These are phyloP conservation scores for Teinopalpus imperialis DNA, from an alignment of 2,888 invertebrate species.

Conservation along the genomic window DNA sequence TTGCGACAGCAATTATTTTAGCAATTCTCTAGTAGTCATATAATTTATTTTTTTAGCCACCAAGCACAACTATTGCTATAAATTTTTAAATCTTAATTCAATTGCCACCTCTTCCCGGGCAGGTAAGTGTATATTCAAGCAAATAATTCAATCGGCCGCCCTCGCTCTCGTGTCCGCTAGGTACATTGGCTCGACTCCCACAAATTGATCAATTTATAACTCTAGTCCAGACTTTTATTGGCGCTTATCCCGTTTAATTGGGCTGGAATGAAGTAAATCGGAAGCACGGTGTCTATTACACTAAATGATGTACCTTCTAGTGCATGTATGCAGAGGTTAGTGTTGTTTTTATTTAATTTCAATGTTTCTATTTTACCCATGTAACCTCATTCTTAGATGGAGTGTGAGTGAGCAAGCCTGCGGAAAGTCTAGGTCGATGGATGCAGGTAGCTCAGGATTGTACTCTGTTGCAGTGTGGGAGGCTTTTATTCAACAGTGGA, in stretches of 20 bases:
- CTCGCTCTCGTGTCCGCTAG: conserved; percentile 6
- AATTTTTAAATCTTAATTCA: conserved; percentile 12
- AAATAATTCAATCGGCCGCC: conserved; percentile 23
- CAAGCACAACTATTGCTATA: conserved; percentile 1
- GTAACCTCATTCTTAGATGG: too few relatives aligned
- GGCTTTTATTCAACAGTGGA: too few relatives aligned
- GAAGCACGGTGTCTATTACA: conserved; percentile 44
- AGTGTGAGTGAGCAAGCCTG: too few relatives aligned
- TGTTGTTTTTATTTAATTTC: too few relatives aligned
- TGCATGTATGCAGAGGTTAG: conserved; percentile 27
- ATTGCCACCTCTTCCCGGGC: conserved; percentile 16
- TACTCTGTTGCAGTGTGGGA: too few relatives aligned
- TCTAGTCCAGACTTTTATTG: conserved; percentile 64
- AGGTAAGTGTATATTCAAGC: conserved; percentile 26
- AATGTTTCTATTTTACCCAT: too few relatives aligned
- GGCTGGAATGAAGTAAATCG: conserved; percentile 52
- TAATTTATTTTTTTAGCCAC: neutral
- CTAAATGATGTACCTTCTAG: conserved; percentile 41
- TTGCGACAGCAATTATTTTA: neutral
- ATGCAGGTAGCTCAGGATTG: too few relatives aligned
- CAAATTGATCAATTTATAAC: conserved; percentile 73
- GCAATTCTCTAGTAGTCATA: neutral
- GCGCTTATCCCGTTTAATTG: conserved; percentile 69
- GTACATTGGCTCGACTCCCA: conserved; percentile 46
- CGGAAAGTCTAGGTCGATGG: too few relatives aligned